These are phyloP conservation scores for Eueides isabella DNA, from an alignment of 1,140 invertebrate species.

Conservation along the genomic window DNA sequence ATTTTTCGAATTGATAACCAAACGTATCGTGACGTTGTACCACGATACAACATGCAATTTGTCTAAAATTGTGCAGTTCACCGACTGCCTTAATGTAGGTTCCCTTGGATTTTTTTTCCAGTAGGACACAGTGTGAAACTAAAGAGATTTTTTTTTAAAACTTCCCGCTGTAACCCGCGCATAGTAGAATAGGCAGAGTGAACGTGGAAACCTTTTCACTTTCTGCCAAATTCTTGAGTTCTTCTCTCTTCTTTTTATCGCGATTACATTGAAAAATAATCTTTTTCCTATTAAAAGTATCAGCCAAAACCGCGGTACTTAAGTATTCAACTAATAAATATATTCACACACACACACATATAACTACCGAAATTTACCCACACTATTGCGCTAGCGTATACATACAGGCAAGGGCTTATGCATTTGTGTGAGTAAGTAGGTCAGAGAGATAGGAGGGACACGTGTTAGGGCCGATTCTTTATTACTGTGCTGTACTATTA, in stretches of 20 bases:
- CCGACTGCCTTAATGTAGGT: no score
- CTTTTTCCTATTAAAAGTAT: neutral
- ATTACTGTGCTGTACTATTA: slow-evolving; percentile 52
- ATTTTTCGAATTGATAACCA: neutral
- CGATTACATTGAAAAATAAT: neutral
- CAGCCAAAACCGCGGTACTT: neutral
- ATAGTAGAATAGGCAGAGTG: no score
- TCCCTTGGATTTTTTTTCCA: no score
- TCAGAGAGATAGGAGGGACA: slow-evolving; percentile 78
- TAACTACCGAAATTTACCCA: slow-evolving; percentile 57
- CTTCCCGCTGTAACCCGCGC: no score
- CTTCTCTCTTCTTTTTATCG: no score
- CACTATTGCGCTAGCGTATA: slow-evolving; percentile 54
- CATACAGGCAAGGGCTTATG: slow-evolving; percentile 37
- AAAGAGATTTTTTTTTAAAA: no score
- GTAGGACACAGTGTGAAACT: neutral
- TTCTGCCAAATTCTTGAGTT: no score
- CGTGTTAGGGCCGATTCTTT: slow-evolving; percentile 74
- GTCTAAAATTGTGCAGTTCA: no score
- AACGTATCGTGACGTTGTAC: neutral
- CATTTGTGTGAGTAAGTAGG: slow-evolving; percentile 69
- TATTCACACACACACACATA: slow-evolving; percentile 55
- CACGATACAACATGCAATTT: neutral
- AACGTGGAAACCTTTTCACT: no score
- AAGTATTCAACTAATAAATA: slow-evolving; percentile 31